Conservation (phyloP, 2,113 vertebrate species). For the Cercocebus atys region DNA sequence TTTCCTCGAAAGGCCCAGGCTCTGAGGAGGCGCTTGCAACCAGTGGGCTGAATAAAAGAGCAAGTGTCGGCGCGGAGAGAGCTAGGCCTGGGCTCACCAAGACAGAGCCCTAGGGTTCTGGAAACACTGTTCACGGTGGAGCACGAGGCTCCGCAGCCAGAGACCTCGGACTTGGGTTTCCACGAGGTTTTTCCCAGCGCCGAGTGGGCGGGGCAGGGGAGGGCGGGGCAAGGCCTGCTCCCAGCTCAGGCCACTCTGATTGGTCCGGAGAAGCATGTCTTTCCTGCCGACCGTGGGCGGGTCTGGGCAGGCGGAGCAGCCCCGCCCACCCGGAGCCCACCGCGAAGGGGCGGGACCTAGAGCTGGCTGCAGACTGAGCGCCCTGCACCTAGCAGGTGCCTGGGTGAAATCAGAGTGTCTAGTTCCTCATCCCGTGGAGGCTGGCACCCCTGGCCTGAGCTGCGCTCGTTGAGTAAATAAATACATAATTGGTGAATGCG, state of each 20-base stretch:
- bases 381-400: accelerated
- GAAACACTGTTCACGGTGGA: not conserved
- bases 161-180: not conserved
- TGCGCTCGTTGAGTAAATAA: not conserved
- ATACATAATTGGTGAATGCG: not conserved
- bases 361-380: accelerated
- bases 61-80: not conserved
- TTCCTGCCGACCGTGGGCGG: not conserved
- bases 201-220: not conserved
- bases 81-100: not conserved
- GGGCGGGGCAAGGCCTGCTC: no score
- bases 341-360: accelerated
- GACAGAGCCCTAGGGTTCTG: not conserved
- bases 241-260: not conserved
- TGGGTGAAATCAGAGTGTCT: accelerated
- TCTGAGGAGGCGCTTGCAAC: not conserved
- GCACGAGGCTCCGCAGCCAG: not conserved
- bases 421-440: no score
- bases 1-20: not conserved
- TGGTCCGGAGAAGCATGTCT: not conserved
- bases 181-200: not conserved
- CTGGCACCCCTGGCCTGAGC: not conserved
- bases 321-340: not conserved
- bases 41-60: not conserved
- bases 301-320: accelerated